Evolutionary conservation across 1,140 invertebrate species (phyloP).

Genomic region (Bombyx mandarina): DNA sequence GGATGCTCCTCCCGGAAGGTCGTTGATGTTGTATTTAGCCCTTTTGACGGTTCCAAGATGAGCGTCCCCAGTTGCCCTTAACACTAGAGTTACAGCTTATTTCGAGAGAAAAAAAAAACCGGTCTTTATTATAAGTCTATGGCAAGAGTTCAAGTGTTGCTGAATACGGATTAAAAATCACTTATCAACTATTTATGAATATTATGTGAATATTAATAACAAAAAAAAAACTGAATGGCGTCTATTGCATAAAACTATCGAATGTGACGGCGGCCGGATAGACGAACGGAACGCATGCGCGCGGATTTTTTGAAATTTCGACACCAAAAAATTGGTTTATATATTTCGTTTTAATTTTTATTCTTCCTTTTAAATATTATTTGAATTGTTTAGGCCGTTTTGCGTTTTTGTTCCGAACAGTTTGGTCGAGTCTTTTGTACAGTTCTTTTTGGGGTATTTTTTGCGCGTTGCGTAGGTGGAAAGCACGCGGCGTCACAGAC

Average conservation of each 20-base stretch:
- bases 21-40: conserved; percentile 57
- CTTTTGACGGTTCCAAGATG: conserved; percentile 57
- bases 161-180: conserved; percentile 64
- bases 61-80: conserved; percentile 63
- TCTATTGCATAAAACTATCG: conserved; percentile 69
- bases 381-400: conserved; percentile 48
- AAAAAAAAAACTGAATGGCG: conserved; percentile 52
- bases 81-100: conserved; percentile 52
- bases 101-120: conserved; percentile 39
- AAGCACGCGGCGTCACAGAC: conserved; percentile 58
- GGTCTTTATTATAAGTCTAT: conserved; percentile 43
- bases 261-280: conserved; percentile 60
- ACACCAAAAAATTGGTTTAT: conserved; percentile 60
- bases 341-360: conserved; percentile 18
- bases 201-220: conserved; percentile 21
- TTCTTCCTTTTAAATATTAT: not conserved
- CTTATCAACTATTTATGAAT: conserved; percentile 64
- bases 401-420: conserved; percentile 20
- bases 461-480: conserved; percentile 65
- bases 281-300: conserved; percentile 60
- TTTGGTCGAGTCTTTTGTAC: too few species aligned
- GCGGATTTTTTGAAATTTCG: conserved; percentile 48
- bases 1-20: conserved; percentile 61
- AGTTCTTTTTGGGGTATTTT: conserved; percentile 22
- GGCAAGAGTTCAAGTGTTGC: conserved; percentile 65